phyloP scores from a whole-genome alignment of 2,113 vertebrate species.

The Anas platyrhynchos region DNA sequence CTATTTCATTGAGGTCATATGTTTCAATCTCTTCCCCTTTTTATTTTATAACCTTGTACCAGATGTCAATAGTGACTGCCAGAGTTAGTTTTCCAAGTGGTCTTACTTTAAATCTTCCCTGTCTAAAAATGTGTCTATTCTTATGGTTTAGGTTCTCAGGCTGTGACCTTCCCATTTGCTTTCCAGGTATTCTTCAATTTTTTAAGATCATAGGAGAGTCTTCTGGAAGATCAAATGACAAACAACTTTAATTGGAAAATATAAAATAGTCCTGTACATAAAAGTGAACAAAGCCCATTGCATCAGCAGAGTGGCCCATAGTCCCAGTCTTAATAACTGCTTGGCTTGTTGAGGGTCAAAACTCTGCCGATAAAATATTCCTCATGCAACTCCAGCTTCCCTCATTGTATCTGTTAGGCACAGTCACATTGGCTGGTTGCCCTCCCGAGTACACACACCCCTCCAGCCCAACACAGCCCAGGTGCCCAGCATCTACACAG shows the following conservation, averaged over 20 bases:
- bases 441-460: background rate
- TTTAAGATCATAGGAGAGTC: background rate
- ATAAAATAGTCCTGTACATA: background rate
- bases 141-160: background rate
- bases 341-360: background rate
- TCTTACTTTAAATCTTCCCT: background rate
- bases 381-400: background rate
- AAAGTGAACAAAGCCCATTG: background rate
- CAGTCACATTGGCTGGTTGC: background rate
- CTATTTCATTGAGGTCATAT: background rate
- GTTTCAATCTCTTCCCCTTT: constrained; percentile 1
- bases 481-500: fast-evolving
- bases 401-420: fast-evolving
- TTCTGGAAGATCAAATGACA: background rate
- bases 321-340: background rate
- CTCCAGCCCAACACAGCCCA: fast-evolving
- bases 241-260: background rate
- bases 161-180: background rate
- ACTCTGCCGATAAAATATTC: background rate
- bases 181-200: background rate
- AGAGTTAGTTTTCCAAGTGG: background rate
- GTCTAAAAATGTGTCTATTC: background rate
- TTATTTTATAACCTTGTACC: background rate
- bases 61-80: background rate
- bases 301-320: background rate